These are phyloP conservation scores for Hassar affinis DNA, from an alignment of 2,113 vertebrate species.

Conservation along the genomic window DNA sequence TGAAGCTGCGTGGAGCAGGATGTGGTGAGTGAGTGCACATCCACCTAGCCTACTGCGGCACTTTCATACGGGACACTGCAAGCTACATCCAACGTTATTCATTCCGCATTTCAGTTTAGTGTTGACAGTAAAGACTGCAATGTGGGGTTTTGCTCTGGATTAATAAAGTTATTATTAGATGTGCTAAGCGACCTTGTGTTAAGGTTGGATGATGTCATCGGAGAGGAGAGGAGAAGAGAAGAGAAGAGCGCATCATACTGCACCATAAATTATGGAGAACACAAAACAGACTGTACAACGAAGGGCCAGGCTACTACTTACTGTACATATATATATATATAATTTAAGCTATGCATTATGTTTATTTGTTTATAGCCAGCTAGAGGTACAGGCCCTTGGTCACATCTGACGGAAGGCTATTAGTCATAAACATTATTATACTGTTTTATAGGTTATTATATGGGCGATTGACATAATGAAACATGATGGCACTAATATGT, in stretches of 20 bases:
- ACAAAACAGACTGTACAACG: background rate
- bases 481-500: too few relatives aligned
- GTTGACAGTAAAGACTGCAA: background rate
- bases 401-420: background rate
- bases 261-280: background rate
- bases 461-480: too few relatives aligned
- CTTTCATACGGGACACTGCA: background rate
- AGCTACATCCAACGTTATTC: background rate
- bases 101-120: background rate
- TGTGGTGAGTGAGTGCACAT: slow-evolving; percentile 17
- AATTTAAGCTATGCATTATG: background rate
- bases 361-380: background rate
- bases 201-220: slow-evolving; percentile 8
- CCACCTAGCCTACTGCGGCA: slow-evolving; percentile 5
- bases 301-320: too few relatives aligned
- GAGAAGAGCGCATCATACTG: background rate
- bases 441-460: too few relatives aligned
- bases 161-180: background rate
- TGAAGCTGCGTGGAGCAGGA: slow-evolving; percentile 19
- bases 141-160: background rate
- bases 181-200: slow-evolving; percentile 16
- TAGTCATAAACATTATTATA: background rate
- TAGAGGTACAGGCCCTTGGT: background rate
- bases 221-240: background rate
- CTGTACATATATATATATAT: background rate